Conservation (phyloP, 30 jellyfish, hydroid and myxozoan species). For the Mastigias papua region DNA sequence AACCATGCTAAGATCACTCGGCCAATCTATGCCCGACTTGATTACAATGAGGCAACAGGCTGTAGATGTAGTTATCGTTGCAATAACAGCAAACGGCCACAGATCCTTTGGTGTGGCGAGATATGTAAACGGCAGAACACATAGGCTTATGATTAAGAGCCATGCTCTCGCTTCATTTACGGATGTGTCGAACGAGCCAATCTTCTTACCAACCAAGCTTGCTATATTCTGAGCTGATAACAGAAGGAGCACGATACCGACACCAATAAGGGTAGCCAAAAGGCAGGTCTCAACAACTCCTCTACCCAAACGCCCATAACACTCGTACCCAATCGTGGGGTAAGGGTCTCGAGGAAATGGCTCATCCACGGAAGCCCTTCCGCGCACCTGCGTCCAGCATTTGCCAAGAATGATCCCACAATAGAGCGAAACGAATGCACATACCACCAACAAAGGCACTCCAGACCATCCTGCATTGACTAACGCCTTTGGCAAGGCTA, state of each 20-base stretch:
- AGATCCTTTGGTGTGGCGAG: slow-evolving; percentile 79
- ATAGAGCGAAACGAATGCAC: slow-evolving; percentile 75
- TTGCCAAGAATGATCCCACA: slow-evolving; percentile 86
- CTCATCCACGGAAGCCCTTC: slow-evolving; percentile 24
- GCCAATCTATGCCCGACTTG: slow-evolving; percentile 53
- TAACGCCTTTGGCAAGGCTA: slow-evolving; percentile 95
- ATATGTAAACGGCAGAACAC: slow-evolving; percentile 74
- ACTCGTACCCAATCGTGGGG: slow-evolving; percentile 84
- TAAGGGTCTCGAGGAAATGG: slow-evolving; percentile 93
- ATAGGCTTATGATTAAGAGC: slow-evolving; percentile 63
- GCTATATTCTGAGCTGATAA: slow-evolving; percentile 84
- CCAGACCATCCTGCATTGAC: slow-evolving; percentile 96
- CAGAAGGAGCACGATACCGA: slow-evolving; percentile 83
- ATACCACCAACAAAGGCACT: slow-evolving; percentile 60
- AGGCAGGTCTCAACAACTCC: slow-evolving; percentile 82
- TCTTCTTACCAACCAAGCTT: slow-evolving; percentile 63
- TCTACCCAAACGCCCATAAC: slow-evolving; percentile 86
- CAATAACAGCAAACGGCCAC: slow-evolving; percentile 77
- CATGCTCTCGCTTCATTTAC: slow-evolving; percentile 65
- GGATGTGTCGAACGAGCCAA: slow-evolving; percentile 59
- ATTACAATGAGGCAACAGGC: slow-evolving; percentile 69
- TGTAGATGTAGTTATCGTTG: slow-evolving; percentile 50
- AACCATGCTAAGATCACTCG: slow-evolving; percentile 46
- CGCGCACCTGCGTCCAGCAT: slow-evolving; percentile 84
- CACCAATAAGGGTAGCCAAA: slow-evolving; percentile 85